A percentile compares a stretch with the other conserved stretches of the same genome.
phyloP scores from a whole-genome alignment of 2,888 invertebrate genomes.

The Serrognathus titanus region DNA sequence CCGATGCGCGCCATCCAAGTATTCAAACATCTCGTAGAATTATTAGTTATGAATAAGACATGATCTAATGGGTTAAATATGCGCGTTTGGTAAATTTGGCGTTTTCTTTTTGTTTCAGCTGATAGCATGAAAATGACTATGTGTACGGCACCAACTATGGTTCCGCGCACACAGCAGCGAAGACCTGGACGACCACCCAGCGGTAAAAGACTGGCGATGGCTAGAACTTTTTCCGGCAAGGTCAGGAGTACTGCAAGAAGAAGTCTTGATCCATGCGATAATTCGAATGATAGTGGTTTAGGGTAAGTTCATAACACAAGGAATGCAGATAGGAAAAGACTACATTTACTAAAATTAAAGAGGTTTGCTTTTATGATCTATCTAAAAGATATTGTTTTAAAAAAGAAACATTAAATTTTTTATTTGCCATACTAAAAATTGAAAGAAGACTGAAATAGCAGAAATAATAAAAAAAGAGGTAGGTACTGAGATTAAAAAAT shows the following conservation, averaged over 20 bases:
- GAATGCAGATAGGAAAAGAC: too few species aligned
- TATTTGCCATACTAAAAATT: too few species aligned
- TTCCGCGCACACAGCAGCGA: conserved; percentile 64
- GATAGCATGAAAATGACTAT: conserved; percentile 65
- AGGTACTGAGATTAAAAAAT: too few species aligned
- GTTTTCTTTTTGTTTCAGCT: conserved; percentile 28
- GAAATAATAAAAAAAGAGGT: too few species aligned
- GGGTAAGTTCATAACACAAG: conserved; percentile 49
- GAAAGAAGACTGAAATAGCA: too few species aligned
- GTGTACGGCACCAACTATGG: conserved; percentile 65
- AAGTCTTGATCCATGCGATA: conserved; percentile 67
- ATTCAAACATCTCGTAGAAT: too few species aligned
- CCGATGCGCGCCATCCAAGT: neutral
- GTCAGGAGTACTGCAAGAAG: conserved; percentile 44
- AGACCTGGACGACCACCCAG: conserved; percentile 59
- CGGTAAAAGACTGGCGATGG: conserved; percentile 46
- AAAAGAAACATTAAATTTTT: too few species aligned
- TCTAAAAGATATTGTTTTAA: too few species aligned
- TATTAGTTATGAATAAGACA: too few species aligned
- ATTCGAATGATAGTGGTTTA: conserved; percentile 86
- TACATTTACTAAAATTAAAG: too few species aligned
- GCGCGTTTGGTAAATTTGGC: too few species aligned
- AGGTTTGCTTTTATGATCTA: too few species aligned
- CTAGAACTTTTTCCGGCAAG: conserved; percentile 42
- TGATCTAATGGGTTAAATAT: neutral